These are phyloP conservation scores for Himalopsyche tibetana DNA, from an alignment of 2,888 invertebrate genomes.

Conservation along the genomic window DNA sequence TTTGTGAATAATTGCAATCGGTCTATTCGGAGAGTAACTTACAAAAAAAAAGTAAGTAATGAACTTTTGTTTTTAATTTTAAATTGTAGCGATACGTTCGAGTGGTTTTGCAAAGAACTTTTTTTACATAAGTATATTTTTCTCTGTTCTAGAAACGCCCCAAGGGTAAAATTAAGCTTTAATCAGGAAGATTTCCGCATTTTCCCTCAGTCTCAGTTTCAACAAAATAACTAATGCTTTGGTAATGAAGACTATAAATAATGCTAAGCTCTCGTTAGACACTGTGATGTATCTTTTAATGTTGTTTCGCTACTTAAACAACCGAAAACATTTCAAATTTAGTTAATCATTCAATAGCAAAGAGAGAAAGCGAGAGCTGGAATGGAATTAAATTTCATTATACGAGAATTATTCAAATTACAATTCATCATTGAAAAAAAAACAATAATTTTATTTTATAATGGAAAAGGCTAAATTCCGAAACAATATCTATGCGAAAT, in stretches of 20 bases:
- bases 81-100: conserved; percentile 24
- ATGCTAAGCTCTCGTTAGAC: conserved; percentile 40
- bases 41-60: neutral
- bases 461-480: no score
- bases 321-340: conserved; percentile 24
- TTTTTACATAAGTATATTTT: conserved; percentile 20
- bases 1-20: neutral
- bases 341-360: neutral
- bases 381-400: no score
- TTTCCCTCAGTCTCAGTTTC: conserved; percentile 16
- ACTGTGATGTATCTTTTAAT: conserved; percentile 37
- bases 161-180: conserved; percentile 52
- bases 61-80: conserved; percentile 12
- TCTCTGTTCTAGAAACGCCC: conserved; percentile 5
- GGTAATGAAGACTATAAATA: conserved; percentile 53
- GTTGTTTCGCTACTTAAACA: conserved; percentile 18
- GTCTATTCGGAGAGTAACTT: neutral
- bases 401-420: no score
- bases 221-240: conserved; percentile 49
- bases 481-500: no score
- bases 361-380: no score
- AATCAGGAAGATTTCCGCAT: conserved; percentile 51
- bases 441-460: no score
- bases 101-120: neutral
- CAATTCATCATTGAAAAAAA: no score